phyloP scores from a whole-genome alignment of 2,113 vertebrate genomes.

The Rhinoderma darwinii region DNA sequence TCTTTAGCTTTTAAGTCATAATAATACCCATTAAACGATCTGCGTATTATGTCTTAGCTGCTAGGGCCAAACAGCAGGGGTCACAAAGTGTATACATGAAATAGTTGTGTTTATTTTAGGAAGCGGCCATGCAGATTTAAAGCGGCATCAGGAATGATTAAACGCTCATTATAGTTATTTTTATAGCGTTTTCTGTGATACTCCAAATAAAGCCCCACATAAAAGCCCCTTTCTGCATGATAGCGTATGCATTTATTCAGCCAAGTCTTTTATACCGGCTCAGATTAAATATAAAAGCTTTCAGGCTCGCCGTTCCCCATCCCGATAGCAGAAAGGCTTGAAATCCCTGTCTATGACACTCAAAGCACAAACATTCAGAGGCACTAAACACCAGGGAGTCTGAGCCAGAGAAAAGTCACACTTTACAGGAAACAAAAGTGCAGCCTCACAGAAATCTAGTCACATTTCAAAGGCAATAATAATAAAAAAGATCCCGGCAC shows the following conservation, averaged over 20 bases:
- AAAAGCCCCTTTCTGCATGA: conserved; percentile 39
- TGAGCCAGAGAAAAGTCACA: conserved; percentile 30
- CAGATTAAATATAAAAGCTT: conserved; percentile 58
- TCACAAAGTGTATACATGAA: background rate
- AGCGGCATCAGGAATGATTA: conserved; percentile 32
- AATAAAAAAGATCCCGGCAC: background rate
- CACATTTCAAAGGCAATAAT: conserved; percentile 3
- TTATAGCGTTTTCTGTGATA: conserved; percentile 40
- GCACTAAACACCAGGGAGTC: conserved; percentile 34
- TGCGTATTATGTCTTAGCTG: background rate
- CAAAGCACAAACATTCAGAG: conserved; percentile 46
- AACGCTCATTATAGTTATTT: conserved; percentile 43
- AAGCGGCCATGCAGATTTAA: conserved; percentile 20
- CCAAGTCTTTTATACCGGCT: conserved; percentile 46
- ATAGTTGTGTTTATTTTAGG: conserved; percentile 30
- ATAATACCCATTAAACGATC: background rate
- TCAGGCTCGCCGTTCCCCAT: conserved; percentile 25
- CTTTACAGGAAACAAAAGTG: conserved; percentile 23
- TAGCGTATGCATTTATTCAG: conserved; percentile 47
- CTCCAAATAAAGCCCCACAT: conserved; percentile 40
- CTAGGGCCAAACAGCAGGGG: background rate
- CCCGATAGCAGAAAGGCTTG: conserved; percentile 45
- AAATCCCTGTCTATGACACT: conserved; percentile 39
- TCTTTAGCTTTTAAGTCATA: background rate
- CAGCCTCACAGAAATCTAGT: background rate